Evolutionary conservation across 2,888 invertebrate genomes (phyloP), one percentile per base, ranked within the genome.

Genomic region (Chaetoderma sp.): DNA sequence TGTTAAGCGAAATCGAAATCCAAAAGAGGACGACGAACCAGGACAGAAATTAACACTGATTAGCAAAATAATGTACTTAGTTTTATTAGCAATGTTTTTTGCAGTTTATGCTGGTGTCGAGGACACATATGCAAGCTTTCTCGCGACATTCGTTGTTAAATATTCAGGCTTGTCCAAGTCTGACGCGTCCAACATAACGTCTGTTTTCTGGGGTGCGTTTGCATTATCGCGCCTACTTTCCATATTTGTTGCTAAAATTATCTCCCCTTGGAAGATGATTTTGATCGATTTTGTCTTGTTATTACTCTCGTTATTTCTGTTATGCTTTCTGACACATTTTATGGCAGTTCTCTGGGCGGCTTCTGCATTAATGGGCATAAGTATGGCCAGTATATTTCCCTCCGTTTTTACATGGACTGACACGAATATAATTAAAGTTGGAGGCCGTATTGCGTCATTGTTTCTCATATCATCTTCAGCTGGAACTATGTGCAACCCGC

Each of bases 361-460:
- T 47, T 76, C 83, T 6, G 79, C 78, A 2, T 39, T 83, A 5
- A 70, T 85, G 2, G 87, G 87, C 1, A 70, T 84, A 23, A 85
- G 87, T 1, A 77, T 86, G 72, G 85, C 87, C 0, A 83, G 86
- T 2, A 82, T 87, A n/a, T 86, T 87, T 64, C 87, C 88, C 5
- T 80, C 86, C 0, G 81, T 83, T n/a, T 79, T 87, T 39, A 77
- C 83, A 16, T 88, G 87, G 87, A 78, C 85, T 5, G 86, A 87
- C 60, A 74, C 78, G 23, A 83, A 85, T 63, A 56, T 78, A 6
- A 76, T 87, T 21, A 76, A 79, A 6, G 79, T 88, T 0, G 84
- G 85, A 0, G 86, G 87, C 39, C 81, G 81, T 68, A 79, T 85
- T 16, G 82, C 86, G 1, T 80, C 87, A 1, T 66, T 83, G 18